These are phyloP conservation scores for Myiopsitta monachus DNA, from an alignment of 2,113 vertebrate genomes.

Conservation along the genomic window DNA sequence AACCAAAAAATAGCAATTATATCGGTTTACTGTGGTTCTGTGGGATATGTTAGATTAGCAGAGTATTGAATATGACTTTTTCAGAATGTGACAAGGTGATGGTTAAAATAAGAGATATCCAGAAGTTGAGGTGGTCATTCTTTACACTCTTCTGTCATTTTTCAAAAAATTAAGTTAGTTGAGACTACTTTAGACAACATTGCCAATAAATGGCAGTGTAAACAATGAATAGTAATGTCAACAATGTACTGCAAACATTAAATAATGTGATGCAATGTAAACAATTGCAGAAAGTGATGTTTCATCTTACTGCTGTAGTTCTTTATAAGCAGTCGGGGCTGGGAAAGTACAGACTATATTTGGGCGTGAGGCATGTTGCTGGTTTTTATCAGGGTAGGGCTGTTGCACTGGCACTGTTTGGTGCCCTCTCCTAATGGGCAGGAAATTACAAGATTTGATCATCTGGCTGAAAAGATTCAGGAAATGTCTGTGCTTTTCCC, in stretches of 20 bases:
- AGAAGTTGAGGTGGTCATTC: neutral
- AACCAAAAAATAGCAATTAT: neutral
- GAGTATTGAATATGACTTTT: neutral
- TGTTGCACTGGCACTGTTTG: neutral
- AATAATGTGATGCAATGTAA: neutral
- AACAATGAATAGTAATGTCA: neutral
- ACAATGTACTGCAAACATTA: neutral
- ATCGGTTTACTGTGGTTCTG: neutral
- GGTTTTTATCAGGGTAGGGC: neutral
- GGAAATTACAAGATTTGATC: neutral
- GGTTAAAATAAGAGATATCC: neutral
- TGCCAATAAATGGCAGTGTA: neutral
- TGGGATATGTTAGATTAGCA: neutral
- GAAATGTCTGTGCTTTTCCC: neutral
- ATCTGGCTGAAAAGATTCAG: neutral
- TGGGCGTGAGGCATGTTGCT: neutral
- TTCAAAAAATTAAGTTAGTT: neutral
- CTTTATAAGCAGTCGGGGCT: neutral
- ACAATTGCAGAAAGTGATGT: neutral
- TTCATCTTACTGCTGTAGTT: neutral
- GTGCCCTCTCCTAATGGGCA: neutral
- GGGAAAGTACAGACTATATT: neutral
- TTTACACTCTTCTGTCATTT: neutral
- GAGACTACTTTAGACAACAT: neutral
- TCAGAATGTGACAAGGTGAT: neutral